Conservation (phyloP, 2,797 vertebrate genomes). For the Smutsia temminckii region DNA sequence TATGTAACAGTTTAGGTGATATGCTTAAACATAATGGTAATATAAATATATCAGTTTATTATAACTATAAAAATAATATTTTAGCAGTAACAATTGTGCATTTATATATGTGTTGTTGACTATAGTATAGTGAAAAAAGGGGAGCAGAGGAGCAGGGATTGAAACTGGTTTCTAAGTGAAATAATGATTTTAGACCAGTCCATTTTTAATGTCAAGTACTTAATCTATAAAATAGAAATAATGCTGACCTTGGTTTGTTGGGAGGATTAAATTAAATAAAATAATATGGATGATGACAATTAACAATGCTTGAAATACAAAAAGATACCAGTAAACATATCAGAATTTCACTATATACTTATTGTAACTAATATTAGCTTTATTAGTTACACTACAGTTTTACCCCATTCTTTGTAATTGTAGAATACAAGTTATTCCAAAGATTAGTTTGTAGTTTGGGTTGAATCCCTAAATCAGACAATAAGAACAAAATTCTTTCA, state of each 20-base stretch:
- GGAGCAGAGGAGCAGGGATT: not conserved
- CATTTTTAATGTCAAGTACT: not conserved
- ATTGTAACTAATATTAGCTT: not conserved
- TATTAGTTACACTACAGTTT: not conserved
- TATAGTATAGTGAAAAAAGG: not conserved
- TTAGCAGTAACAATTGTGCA: not conserved
- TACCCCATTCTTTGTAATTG: not conserved
- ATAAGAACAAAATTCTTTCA: not conserved
- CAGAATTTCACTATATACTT: not conserved
- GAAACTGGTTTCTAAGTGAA: not conserved
- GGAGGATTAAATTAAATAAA: not conserved
- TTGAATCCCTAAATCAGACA: not conserved
- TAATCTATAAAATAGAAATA: not conserved
- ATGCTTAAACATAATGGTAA: not conserved
- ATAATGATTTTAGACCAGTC: not conserved
- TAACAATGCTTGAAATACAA: not conserved
- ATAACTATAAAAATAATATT: not conserved
- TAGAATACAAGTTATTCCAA: not conserved
- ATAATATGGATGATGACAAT: not conserved
- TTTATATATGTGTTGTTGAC: not conserved
- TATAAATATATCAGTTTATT: not conserved
- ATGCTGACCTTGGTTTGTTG: not conserved
- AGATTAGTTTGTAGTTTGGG: not conserved
- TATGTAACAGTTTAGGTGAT: constrained; percentile 33
- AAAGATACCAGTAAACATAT: not conserved